These are phyloP conservation scores for Stenchaetothrips biformis DNA, from an alignment of 2,888 invertebrate species.

Conservation along the genomic window DNA sequence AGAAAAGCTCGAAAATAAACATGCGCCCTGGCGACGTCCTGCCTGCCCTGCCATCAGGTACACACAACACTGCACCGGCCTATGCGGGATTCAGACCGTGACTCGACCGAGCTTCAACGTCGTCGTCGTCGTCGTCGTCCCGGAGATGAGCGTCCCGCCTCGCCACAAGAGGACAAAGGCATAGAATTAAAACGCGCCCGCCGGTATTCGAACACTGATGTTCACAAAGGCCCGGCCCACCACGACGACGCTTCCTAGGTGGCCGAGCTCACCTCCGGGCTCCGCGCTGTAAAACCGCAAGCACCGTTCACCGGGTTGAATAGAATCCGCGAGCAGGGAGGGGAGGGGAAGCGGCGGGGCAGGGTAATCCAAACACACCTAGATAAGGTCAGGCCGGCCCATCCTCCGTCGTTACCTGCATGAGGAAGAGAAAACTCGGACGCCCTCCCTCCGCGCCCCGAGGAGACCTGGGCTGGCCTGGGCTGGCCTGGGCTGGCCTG, in stretches of 20 bases:
- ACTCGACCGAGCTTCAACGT: background rate
- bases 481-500: background rate
- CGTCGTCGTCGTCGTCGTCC: no score
- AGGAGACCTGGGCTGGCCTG: background rate
- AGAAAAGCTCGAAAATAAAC: no score
- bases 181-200: background rate
- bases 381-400: background rate
- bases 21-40: no score
- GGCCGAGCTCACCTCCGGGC: background rate
- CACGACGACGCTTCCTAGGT: background rate
- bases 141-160: no score
- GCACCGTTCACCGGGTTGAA: background rate
- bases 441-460: background rate
- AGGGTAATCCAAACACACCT: background rate
- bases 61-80: background rate
- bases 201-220: background rate
- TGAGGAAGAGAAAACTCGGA: conserved; percentile 8
- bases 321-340: no score
- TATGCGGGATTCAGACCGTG: background rate
- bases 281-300: background rate
- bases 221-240: background rate
- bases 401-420: background rate
- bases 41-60: no score
- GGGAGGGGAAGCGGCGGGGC: background rate
- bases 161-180: background rate